Evolutionary conservation across 2,888 invertebrate genomes (phyloP), one percentile per base, ranked within the genome.

Genomic region (Drosophila peninsularis): DNA sequence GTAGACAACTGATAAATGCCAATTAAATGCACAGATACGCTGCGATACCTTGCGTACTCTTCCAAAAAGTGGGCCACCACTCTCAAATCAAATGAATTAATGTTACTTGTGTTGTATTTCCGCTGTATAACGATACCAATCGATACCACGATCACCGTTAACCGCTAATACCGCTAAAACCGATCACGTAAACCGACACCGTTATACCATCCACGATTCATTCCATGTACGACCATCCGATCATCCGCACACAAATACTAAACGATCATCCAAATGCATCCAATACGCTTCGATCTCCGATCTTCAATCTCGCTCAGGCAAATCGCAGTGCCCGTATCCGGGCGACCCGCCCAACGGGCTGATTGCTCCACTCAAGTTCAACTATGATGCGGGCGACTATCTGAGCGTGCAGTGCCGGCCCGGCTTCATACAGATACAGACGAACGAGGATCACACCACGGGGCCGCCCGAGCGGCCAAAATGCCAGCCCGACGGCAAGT

Each of bases 321-420:
- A 95, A 93, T 94, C 95, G 41, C 94, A 95, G 82, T 96, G 96
- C 91, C 94, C 95, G 27, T 95, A 95, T 90, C 94, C 95, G 10
- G 95, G 95, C 13, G 95, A 95, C 90, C 95, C 95, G 30, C 94
- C 94, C 66, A 95, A 96, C 86, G 96, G 96, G 6, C 93, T 94
- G 62, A 94, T 95, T 83, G 94, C 94, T 3, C 96, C 96, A 24
- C 93, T 95, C 57, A 96, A 96, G 90, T 95, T 95, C 92, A 94
- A 95, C 90, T 96, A 96, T 92, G 95, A 95, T 90, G 95, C 96
- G 14, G 95, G 95, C 36, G 95, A 96, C 89, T 94, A 94, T 78
- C 93, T 96, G 76, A 95, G 95, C 89, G 94, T 96, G 53, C 94
- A 94, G 62, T 96, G 96, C 88, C 94, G 94, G 62, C 94, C 95